phyloP scores from a whole-genome alignment of 2,888 invertebrate genomes.

The Operophtera brumata region DNA sequence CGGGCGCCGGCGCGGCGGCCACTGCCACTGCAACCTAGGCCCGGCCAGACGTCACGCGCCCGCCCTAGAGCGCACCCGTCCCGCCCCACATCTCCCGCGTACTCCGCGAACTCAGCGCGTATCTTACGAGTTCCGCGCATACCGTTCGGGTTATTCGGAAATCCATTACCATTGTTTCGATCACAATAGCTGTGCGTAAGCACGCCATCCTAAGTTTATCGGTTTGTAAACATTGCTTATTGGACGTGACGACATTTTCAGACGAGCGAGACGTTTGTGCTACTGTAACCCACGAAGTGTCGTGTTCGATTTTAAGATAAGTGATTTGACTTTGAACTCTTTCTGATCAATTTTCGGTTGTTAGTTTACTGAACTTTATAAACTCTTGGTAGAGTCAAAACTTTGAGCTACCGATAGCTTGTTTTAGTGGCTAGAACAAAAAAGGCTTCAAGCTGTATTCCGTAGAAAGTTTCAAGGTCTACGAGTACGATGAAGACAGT shows the following conservation, averaged over 20 bases:
- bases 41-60: slow-evolving; percentile 76
- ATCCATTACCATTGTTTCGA: slow-evolving; percentile 56
- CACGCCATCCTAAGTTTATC: slow-evolving; percentile 50
- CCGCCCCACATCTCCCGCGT: slow-evolving; percentile 45
- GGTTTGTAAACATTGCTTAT: slow-evolving; percentile 56
- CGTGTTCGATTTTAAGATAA: slow-evolving; percentile 31
- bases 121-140: slow-evolving; percentile 43
- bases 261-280: slow-evolving; percentile 23
- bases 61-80: slow-evolving; percentile 58
- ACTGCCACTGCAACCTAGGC: slow-evolving; percentile 59
- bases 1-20: slow-evolving; percentile 77
- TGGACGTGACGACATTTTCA: slow-evolving; percentile 44
- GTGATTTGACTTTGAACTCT: slow-evolving; percentile 15
- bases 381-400: slow-evolving; percentile 6
- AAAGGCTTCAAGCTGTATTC: slow-evolving; percentile 79
- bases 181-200: slow-evolving; percentile 66
- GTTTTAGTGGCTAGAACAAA: slow-evolving; percentile 36
- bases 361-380: slow-evolving; percentile 16
- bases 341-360: not conserved
- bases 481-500: slow-evolving; percentile 74
- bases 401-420: slow-evolving; percentile 9
- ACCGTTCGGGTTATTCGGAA: slow-evolving; percentile 32
- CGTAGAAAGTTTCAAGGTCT: slow-evolving; percentile 77
- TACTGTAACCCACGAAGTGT: slow-evolving; percentile 18
- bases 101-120: slow-evolving; percentile 28